phyloP scores from a whole-genome alignment of 2,113 vertebrate genomes.

The Orientallactaga bullata region DNA sequence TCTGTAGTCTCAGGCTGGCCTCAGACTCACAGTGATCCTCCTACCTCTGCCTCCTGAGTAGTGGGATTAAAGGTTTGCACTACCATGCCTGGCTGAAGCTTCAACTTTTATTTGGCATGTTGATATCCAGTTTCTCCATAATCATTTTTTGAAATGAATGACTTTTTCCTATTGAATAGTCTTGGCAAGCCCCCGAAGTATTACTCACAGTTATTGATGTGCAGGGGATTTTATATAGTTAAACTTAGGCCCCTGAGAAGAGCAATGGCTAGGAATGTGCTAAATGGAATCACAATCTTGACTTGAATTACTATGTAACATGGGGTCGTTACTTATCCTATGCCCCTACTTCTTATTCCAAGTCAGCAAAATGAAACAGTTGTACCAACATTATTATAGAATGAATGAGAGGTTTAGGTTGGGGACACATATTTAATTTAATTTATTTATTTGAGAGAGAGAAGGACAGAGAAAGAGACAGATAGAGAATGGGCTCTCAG shows the following conservation, averaged over 20 bases:
- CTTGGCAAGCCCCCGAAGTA: conserved; percentile 19
- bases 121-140: background rate
- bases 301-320: conserved; percentile 16
- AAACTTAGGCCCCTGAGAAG: conserved; percentile 37
- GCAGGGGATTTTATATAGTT: background rate
- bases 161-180: background rate
- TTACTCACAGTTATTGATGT: background rate
- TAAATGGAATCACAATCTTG: background rate
- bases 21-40: too few relatives aligned
- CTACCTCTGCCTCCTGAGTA: too few relatives aligned
- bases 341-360: background rate
- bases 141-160: conserved; percentile 21
- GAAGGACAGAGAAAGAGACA: too few relatives aligned
- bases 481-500: too few relatives aligned
- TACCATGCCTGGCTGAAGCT: background rate
- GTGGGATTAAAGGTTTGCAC: too few relatives aligned
- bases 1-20: too few relatives aligned
- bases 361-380: background rate
- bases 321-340: background rate
- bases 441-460: too few relatives aligned
- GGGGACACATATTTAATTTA: background rate
- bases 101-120: background rate
- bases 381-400: background rate
- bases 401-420: conserved; percentile 13
- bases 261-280: background rate